Evolutionary conservation across 2,113 vertebrate species (phyloP).

Genomic region (Cololabis saira): DNA sequence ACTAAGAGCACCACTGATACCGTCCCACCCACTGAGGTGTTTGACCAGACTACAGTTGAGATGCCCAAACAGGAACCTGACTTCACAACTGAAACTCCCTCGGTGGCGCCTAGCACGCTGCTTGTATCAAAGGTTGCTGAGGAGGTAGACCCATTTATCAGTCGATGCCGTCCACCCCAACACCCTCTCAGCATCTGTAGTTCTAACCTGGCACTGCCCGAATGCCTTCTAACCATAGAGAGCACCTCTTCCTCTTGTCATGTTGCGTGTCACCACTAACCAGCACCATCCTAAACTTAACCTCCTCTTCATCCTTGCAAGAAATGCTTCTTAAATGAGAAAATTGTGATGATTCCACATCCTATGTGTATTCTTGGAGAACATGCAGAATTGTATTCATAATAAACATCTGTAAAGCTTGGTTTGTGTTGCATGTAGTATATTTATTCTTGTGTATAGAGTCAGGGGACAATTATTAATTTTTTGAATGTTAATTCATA

Average conservation of each 20-base stretch:
- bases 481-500: neutral
- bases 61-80: slow-evolving; percentile 61
- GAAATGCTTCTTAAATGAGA: slow-evolving; percentile 13
- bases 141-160: slow-evolving; percentile 77
- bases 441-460: neutral
- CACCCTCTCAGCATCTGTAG: slow-evolving; percentile 25
- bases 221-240: slow-evolving; percentile 61
- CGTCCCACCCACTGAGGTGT: slow-evolving; percentile 22
- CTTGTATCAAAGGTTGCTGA: slow-evolving; percentile 59
- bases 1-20: slow-evolving; percentile 33
- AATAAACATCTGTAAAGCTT: neutral
- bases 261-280: slow-evolving; percentile 55
- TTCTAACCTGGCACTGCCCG: slow-evolving; percentile 59
- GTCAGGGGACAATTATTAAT: neutral
- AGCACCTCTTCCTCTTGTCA: slow-evolving; percentile 44
- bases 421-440: neutral
- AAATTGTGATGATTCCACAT: neutral
- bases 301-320: neutral
- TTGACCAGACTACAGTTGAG: slow-evolving; percentile 50
- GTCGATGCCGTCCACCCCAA: slow-evolving; percentile 24
- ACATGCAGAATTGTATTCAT: slow-evolving; percentile 26
- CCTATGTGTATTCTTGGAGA: slow-evolving; percentile 6
- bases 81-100: slow-evolving; percentile 42
- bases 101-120: slow-evolving; percentile 39
- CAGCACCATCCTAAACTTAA: slow-evolving; percentile 42